A percentile compares a stretch with the other conserved stretches of the same genome.
phyloP scores from a whole-genome alignment of 2,113 vertebrate species.

The Mobula hypostoma region DNA sequence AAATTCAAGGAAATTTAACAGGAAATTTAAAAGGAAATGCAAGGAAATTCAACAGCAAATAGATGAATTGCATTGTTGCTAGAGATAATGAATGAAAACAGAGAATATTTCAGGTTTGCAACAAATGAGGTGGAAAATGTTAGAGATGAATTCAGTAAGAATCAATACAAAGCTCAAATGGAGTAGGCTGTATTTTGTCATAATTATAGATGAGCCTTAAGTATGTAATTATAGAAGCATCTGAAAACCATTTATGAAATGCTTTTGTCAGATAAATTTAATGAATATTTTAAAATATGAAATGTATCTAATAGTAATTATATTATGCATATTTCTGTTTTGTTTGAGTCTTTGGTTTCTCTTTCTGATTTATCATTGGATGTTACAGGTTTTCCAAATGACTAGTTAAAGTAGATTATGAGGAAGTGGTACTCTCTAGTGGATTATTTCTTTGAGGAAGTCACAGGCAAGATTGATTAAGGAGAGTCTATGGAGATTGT shows the following conservation, averaged over 20 bases:
- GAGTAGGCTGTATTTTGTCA: not conserved
- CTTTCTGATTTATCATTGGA: not conserved
- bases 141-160: not conserved
- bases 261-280: not conserved
- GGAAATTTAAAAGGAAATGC: too few species aligned
- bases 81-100: not conserved
- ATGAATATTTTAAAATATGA: not conserved
- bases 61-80: not conserved
- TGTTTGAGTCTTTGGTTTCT: not conserved
- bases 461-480: too few species aligned
- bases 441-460: too few species aligned
- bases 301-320: not conserved
- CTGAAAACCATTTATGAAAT: not conserved
- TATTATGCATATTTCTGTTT: not conserved
- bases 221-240: not conserved
- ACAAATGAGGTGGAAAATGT: too few species aligned
- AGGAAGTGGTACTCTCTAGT: not conserved
- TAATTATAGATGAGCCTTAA: not conserved
- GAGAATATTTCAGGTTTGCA: not conserved
- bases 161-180: not conserved
- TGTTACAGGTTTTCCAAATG: not conserved
- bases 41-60: not conserved
- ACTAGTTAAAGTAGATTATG: not conserved
- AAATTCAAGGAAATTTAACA: not conserved
- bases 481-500: too few species aligned